Conservation (phyloP, 2,113 vertebrate genomes). For the Cochlearius cochlearius region DNA sequence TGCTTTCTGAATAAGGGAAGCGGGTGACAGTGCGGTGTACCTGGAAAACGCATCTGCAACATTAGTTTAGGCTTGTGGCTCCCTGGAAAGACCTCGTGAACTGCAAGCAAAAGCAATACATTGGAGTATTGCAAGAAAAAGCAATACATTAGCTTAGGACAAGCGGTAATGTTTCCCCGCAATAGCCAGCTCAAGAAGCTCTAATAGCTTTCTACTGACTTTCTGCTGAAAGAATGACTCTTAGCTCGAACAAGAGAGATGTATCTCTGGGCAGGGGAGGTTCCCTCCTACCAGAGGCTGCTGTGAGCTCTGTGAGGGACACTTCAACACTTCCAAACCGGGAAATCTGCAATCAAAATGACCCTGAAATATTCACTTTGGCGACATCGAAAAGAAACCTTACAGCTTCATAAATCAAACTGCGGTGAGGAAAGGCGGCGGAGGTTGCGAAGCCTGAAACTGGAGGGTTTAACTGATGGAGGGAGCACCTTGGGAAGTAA, state of each 20-base stretch:
- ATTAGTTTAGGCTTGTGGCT: neutral
- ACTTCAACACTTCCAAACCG: neutral
- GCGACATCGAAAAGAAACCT: neutral
- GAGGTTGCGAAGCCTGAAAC: neutral
- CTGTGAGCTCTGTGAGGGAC: neutral
- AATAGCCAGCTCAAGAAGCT: neutral
- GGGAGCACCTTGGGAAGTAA: neutral
- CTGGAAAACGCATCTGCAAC: neutral
- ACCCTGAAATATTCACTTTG: neutral
- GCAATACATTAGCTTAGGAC: neutral
- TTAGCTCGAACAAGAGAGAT: neutral
- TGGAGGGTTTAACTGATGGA: neutral
- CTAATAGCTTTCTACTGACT: constrained; percentile 2
- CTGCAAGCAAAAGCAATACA: neutral
- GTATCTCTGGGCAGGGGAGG: neutral
- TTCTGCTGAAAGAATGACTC: constrained; percentile 7
- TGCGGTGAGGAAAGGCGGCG: neutral
- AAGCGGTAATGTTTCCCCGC: neutral
- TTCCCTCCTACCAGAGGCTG: neutral
- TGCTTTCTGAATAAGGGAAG: neutral
- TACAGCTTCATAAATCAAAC: neutral
- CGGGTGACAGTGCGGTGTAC: neutral
- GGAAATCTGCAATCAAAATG: neutral
- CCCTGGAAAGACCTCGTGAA: neutral
- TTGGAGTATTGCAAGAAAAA: neutral